These are phyloP conservation scores for Scaptodrosophila latifasciaeformis DNA, from an alignment of 2,888 invertebrate species.

Conservation along the genomic window DNA sequence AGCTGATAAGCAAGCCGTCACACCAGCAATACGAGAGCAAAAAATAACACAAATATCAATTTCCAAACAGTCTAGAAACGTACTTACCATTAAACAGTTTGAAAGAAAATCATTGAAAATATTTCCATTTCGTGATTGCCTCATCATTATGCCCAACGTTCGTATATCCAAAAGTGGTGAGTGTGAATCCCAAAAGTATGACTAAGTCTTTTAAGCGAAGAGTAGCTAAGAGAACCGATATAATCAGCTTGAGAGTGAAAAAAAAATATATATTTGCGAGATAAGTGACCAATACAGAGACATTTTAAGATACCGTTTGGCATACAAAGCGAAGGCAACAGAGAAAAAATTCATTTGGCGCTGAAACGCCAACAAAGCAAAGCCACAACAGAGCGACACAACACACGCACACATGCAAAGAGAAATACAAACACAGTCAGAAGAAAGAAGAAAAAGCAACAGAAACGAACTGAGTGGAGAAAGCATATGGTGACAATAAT, in stretches of 20 bases:
- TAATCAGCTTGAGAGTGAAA: neutral
- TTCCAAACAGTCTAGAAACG: neutral
- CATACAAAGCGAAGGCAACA: no score
- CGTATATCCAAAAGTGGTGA: no score
- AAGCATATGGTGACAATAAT: slow-evolving; percentile 17
- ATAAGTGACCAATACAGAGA: no score
- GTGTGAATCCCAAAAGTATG: no score
- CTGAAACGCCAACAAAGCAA: slow-evolving; percentile 12
- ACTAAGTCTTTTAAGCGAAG: no score
- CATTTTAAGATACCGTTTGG: no score
- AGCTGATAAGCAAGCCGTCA: neutral
- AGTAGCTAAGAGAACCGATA: slow-evolving; percentile 34
- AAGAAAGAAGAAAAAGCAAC: neutral
- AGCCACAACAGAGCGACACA: neutral
- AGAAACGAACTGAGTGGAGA: neutral
- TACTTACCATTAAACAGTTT: neutral
- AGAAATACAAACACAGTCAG: neutral
- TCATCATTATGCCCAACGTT: no score
- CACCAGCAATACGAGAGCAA: neutral
- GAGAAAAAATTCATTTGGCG: slow-evolving; percentile 36
- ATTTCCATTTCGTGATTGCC: neutral
- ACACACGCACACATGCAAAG: neutral
- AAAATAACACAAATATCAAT: neutral
- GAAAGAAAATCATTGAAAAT: neutral
- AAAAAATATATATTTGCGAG: no score